Base-by-base conservation (phyloP, 2,797 vertebrate species). In the Pampus argenteus region DNA sequence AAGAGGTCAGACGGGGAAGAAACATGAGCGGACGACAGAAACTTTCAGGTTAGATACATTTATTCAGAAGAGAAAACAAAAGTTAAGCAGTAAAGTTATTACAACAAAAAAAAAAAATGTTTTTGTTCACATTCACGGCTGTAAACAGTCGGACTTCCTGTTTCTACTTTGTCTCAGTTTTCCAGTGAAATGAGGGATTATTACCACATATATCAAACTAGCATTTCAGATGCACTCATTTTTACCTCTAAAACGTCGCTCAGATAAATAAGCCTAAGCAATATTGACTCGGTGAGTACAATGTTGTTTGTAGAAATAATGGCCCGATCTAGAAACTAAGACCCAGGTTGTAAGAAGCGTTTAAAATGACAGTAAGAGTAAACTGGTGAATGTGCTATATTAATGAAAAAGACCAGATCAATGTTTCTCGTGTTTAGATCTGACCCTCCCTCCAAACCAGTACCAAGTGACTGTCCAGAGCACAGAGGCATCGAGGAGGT, bases 401-500 rank as follows among this genome's bases (percentile, higher is more conserved):
- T 47, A 54, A 44, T 55, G 22, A 15, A 23, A 70, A 29, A 52
- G 14, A 45, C 5, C 14, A 40, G 6, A 34, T 42, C 52, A 59
- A 17, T 44, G 34, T 26, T 71, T 56, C 59, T 38, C 3, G 1
- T 63, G 34, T 78, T 64, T 51, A 87, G 85, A 61, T 18, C 11
- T 4, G 60, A 70, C 28, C 9, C 66, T 66, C 0, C 0, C 66
- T 92, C 48, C 87, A 65, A 91, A 88, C 63, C 88, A 94, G 74
- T 97, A 95, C 86, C 87, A 80, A 0, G 97, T 98, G 79, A 85
- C 82, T 2, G 84, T 96, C 6, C 88, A 94, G 51, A 88, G 17
- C 82, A 97, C 96, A 0, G 93, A 96, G 0, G 95, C 95, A 0
- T 93, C 97, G 0, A 3, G 75, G 17, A 94, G 95, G 74, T 97